These are phyloP conservation scores for Epistrophella euchroma DNA, from an alignment of 2,888 invertebrate genomes.

Conservation along the genomic window DNA sequence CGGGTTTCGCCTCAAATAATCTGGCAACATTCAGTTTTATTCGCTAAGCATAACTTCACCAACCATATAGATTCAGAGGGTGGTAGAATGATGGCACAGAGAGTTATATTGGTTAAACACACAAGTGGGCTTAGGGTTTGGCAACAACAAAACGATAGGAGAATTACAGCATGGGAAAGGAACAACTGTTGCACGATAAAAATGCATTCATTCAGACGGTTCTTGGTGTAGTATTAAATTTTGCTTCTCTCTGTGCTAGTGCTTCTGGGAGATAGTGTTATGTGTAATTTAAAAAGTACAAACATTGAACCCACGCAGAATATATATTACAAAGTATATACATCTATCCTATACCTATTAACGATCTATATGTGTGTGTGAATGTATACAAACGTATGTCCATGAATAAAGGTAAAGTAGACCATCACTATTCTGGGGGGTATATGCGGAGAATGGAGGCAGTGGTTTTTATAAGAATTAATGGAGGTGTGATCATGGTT, in stretches of 20 bases:
- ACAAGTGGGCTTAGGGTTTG: constrained; percentile 45
- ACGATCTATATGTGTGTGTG: not conserved
- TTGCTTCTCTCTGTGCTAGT: constrained; percentile 24
- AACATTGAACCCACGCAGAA: constrained; percentile 19
- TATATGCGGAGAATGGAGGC: not conserved
- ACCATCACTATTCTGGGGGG: not conserved
- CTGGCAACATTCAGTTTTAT: constrained; percentile 26
- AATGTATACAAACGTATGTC: too few species aligned
- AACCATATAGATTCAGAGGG: constrained; percentile 1
- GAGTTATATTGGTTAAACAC: constrained; percentile 19
- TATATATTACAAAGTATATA: not conserved
- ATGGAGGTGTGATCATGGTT: constrained; percentile 53
- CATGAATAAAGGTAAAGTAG: not conserved
- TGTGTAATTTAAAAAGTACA: constrained; percentile 70
- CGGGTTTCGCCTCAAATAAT: not conserved
- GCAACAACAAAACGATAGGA: constrained; percentile 39
- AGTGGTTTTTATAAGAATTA: constrained; percentile 49
- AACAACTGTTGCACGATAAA: constrained; percentile 77
- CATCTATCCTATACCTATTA: not conserved
- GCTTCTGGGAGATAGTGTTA: constrained; percentile 21
- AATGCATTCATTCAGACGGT: constrained; percentile 73
- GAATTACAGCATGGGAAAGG: constrained; percentile 73
- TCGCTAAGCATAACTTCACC: constrained; percentile 38
- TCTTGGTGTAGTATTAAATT: constrained; percentile 61
- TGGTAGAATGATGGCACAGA: constrained; percentile 20